A percentile compares a stretch with the other conserved stretches of the same genome.
These are phyloP conservation scores for Characodon lateralis DNA, from an alignment of 2,797 vertebrate genomes.

Conservation along the genomic window DNA sequence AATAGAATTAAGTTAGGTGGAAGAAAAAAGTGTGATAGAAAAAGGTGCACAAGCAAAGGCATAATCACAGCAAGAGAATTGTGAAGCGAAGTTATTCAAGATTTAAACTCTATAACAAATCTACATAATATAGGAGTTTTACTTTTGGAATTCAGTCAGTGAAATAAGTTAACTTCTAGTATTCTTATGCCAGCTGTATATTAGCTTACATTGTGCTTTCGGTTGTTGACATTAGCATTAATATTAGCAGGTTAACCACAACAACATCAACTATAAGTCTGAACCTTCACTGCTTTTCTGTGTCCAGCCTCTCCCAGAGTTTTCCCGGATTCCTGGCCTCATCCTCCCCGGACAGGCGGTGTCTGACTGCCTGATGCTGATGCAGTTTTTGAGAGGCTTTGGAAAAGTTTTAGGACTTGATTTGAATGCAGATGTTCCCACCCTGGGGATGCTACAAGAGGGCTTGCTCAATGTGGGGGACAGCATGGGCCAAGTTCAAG, in stretches of 20 bases:
- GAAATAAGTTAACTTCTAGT: neutral
- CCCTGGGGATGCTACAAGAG: conserved; percentile 92
- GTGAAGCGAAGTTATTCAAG: neutral
- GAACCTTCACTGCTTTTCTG: neutral
- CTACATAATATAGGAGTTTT: neutral
- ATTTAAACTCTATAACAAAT: neutral
- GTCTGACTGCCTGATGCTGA: conserved; percentile 96
- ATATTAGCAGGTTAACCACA: neutral
- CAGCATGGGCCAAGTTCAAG: conserved; percentile 96
- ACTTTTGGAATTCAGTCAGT: neutral
- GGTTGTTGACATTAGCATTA: neutral
- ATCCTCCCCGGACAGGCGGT: conserved; percentile 92
- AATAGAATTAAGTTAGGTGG: neutral
- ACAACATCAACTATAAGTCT: neutral
- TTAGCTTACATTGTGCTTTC: neutral
- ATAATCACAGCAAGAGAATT: neutral
- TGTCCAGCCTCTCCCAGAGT: conserved; percentile 90
- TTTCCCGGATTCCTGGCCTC: conserved; percentile 92
- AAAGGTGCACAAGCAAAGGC: neutral
- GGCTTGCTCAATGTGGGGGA: conserved; percentile 95
- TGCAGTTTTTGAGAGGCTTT: conserved; percentile 96
- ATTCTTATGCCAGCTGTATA: neutral
- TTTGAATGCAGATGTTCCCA: conserved; percentile 88
- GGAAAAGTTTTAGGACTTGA: conserved; percentile 97
- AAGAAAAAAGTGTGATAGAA: neutral